Percentiles rank a stretch among this genome's conserved stretches.
Conservation (phyloP, 2,113 vertebrate genomes). For the Pollachius pollachius region DNA sequence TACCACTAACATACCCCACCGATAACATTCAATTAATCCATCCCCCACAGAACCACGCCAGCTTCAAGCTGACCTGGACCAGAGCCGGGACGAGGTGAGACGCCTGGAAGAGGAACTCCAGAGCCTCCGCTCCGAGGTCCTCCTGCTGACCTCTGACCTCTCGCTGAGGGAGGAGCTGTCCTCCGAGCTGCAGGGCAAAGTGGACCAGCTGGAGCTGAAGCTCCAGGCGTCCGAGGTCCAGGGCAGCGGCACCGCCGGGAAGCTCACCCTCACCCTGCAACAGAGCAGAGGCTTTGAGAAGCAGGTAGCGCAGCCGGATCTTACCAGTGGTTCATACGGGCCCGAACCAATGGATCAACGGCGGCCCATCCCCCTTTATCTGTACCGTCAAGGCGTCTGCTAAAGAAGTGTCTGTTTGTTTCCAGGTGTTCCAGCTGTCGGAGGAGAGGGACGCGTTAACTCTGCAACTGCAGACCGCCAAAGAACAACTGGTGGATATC, state of each 20-base stretch:
- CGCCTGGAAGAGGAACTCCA: conserved; percentile 49
- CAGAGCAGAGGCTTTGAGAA: conserved; percentile 56
- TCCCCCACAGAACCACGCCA: conserved; percentile 12
- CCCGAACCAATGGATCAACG: too few relatives aligned
- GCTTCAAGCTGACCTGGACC: conserved; percentile 28
- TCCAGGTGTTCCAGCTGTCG: conserved; percentile 51
- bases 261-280: conserved; percentile 42
- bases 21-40: neutral
- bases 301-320: conserved; percentile 29
- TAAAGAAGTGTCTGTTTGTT: conserved; percentile 8
- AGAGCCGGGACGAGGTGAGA: conserved; percentile 42
- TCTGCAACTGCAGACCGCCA: conserved; percentile 61
- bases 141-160: conserved; percentile 64
- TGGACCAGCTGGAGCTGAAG: conserved; percentile 57
- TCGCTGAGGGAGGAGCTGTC: conserved; percentile 59
- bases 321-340: too few relatives aligned
- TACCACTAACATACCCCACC: too few relatives aligned
- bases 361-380: too few relatives aligned
- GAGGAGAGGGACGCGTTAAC: conserved; percentile 61
- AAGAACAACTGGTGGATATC: conserved; percentile 55
- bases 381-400: too few relatives aligned
- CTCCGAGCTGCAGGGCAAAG: conserved; percentile 62
- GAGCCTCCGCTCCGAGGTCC: conserved; percentile 58
- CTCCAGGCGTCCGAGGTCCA: conserved; percentile 59
- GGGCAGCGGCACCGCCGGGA: conserved; percentile 49